Percentiles rank a stretch among this genome's conserved stretches.
Evolutionary conservation across 2,113 vertebrate species (phyloP).

Genomic region (Alligator mississippiensis): DNA sequence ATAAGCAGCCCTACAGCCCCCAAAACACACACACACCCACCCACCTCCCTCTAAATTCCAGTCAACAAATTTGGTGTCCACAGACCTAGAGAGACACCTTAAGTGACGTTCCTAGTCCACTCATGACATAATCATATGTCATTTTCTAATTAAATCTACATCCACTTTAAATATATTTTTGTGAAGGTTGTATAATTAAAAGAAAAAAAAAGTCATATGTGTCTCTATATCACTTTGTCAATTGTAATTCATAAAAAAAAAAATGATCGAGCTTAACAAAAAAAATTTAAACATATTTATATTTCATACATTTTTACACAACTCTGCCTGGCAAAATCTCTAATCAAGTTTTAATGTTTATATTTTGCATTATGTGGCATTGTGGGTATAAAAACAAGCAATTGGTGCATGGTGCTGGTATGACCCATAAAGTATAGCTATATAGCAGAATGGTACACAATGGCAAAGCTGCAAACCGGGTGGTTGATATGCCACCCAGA

Average conservation of each 20-base stretch:
- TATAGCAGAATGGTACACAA: no score
- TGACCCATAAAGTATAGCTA: no score
- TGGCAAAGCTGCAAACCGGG: no score
- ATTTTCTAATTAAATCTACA: background rate
- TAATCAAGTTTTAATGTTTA: background rate
- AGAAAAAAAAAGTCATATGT: background rate
- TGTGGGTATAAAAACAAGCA: background rate
- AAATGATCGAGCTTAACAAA: background rate
- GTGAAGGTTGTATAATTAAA: background rate
- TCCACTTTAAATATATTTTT: background rate
- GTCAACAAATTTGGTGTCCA: background rate
- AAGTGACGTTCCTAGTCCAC: background rate
- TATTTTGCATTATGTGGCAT: background rate
- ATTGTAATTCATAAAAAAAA: background rate
- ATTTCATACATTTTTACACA: background rate
- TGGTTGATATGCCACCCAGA: no score
- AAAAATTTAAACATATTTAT: background rate
- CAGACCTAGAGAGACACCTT: background rate
- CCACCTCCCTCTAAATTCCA: background rate
- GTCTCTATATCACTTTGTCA: background rate
- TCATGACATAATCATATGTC: background rate
- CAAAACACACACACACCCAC: no score
- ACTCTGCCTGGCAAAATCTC: background rate
- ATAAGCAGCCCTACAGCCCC: background rate
- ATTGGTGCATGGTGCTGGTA: background rate